Conservation (phyloP, 1,140 invertebrate species). For the Nebria ingens region DNA sequence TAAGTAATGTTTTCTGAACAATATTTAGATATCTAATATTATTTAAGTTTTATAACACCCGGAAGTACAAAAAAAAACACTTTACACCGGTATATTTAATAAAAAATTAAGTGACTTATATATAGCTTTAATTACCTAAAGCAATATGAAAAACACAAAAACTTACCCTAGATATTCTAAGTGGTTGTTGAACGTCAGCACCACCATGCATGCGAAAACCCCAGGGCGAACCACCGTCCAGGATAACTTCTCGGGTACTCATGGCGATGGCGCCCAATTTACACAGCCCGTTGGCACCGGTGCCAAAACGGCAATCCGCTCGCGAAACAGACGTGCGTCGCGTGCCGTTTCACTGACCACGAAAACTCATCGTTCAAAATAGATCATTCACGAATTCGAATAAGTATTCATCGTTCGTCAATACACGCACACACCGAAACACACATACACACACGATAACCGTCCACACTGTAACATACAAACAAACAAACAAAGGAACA, state of each 20-base stretch:
- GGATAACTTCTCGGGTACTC: constrained; percentile 56
- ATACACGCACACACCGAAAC: neutral
- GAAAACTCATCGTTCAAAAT: constrained; percentile 20
- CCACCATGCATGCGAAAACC: constrained; percentile 82
- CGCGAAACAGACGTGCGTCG: neutral
- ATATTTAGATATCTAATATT: no score
- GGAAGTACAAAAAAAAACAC: no score
- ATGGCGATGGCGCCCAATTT: constrained; percentile 31
- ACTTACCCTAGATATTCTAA: constrained; percentile 71
- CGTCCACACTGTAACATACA: no score
- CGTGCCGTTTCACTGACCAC: neutral
- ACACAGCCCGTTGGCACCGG: constrained; percentile 15
- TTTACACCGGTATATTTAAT: no score
- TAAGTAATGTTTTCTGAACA: no score
- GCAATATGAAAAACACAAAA: no score
- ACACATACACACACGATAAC: neutral
- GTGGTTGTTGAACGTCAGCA: constrained; percentile 56
- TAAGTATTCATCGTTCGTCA: neutral
- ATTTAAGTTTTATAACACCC: no score
- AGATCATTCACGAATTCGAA: constrained; percentile 11
- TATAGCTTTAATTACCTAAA: no score
- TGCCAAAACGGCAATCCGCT: constrained; percentile 15
- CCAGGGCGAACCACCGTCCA: constrained; percentile 78
- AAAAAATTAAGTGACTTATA: no score
- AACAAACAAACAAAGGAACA: no score